phyloP scores from a whole-genome alignment of 2,113 vertebrate species.

The Pao palembangensis region DNA sequence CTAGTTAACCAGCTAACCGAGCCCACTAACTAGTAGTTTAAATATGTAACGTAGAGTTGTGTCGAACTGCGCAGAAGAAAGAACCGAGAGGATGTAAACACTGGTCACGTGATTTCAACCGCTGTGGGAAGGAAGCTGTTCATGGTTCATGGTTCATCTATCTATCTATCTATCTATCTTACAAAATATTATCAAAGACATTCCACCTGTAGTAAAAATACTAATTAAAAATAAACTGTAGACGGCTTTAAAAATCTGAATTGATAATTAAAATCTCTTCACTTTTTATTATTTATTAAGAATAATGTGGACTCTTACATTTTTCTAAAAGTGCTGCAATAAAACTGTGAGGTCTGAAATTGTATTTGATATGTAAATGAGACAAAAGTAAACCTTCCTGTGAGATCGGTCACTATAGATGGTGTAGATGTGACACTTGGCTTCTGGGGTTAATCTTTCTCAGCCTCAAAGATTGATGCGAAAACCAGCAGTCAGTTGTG shows the following conservation, averaged over 20 bases:
- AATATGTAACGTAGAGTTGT: constrained; percentile 11
- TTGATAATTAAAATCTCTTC: no score
- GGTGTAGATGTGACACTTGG: no score
- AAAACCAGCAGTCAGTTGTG: no score
- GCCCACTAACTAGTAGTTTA: background rate
- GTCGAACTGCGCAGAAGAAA: constrained; percentile 49
- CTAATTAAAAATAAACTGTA: background rate
- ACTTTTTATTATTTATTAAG: no score
- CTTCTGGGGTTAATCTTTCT: no score
- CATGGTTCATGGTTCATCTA: constrained; percentile 13
- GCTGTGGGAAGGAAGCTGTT: constrained; percentile 17
- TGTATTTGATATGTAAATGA: no score
- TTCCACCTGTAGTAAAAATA: background rate
- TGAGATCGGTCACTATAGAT: no score
- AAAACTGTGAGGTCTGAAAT: background rate
- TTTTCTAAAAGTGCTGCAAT: background rate
- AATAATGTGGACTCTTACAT: no score
- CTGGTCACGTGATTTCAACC: constrained; percentile 61
- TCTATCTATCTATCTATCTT: constrained; percentile 33
- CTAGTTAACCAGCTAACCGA: background rate
- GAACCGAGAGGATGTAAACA: constrained; percentile 74
- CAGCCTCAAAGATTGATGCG: no score
- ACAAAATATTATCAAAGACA: no score
- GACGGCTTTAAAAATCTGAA: background rate
- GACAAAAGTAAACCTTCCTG: no score